Evolutionary conservation across 2,113 vertebrate genomes (phyloP), one percentile per base, ranked within the genome.

Genomic region (Danionella cerebrum): DNA sequence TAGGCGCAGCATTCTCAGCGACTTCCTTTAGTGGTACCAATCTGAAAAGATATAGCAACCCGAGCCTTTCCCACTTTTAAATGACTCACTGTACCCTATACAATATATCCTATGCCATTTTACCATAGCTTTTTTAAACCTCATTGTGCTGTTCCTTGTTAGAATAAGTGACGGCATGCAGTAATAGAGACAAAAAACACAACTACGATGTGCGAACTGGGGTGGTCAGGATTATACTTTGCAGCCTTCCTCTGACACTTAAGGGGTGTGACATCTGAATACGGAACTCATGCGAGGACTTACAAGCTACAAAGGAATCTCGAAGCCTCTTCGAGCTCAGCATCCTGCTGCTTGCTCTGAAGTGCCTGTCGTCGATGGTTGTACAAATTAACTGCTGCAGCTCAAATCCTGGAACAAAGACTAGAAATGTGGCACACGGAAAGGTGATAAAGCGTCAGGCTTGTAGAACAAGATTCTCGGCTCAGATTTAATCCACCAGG

Each of bases 371-470:
- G 67, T 62, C 39, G 53, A 38, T 67, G 55, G 67, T 72, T 58
- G 39, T 44, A 53, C 71, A 73, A 67, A 66, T 60, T 66, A 59
- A 41, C 62, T 45, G 24, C 27, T 18, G 25, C 8, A 16, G 21
- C 62, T 45, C 72, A 65, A 48, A 55, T 41, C 42, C 31, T 16
- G 62, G 53, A 65, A 72, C 60, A 72, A 65, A 69, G 50, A 24
- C 60, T 60, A 33, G 14, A 52, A 45, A 45, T 22, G 71, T 29
- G 65, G 45, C 14, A 52, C 55, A 67, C 25, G 39, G 33, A 33
- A 21, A 76, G 68, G 65, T 66, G 66, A 72, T 62, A 76, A 72
- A 72, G 50, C 19, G 31, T 65, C 35, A 65, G 38, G 25, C 52
- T 65, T 52, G 65, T 41, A 42, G 58, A 76, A 65, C 53, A 65